A percentile compares a stretch with the other conserved stretches of the same genome.
phyloP scores from a whole-genome alignment of 1,140 invertebrate species.

The Tachypleus tridentatus region DNA sequence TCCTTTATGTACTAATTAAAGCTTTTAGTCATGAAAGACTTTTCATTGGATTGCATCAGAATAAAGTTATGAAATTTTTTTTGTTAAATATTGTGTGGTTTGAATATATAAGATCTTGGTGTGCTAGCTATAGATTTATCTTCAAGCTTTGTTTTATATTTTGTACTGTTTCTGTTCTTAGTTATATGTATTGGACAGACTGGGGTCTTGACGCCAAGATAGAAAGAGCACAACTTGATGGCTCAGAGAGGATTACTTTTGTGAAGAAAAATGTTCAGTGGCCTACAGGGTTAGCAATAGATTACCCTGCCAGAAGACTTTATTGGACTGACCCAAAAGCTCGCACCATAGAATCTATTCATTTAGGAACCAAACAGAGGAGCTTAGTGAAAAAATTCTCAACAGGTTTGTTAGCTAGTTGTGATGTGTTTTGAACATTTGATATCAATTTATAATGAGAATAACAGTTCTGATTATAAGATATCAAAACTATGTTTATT shows the following conservation, averaged over 20 bases:
- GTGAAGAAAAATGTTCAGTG: conserved; percentile 56
- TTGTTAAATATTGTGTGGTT: neutral
- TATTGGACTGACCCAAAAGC: conserved; percentile 44
- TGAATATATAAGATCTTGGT: conserved; percentile 60
- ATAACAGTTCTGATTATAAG: conserved; percentile 50
- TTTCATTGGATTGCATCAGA: neutral
- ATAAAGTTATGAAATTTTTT: neutral
- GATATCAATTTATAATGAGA: conserved; percentile 24
- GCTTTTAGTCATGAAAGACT: neutral
- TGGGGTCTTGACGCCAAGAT: conserved; percentile 49
- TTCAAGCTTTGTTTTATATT: conserved; percentile 16
- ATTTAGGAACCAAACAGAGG: conserved; percentile 38
- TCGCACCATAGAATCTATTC: conserved; percentile 40
- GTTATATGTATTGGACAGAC: conserved; percentile 73
- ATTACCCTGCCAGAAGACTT: conserved; percentile 37
- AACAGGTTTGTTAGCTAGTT: conserved; percentile 35
- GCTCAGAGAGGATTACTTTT: conserved; percentile 59
- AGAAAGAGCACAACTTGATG: conserved; percentile 65
- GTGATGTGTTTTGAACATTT: conserved; percentile 40
- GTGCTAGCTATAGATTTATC: conserved; percentile 39
- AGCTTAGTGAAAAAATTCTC: conserved; percentile 12
- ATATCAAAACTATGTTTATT: no score
- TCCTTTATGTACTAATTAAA: conserved; percentile 5
- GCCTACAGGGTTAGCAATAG: conserved; percentile 56
- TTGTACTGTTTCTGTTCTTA: conserved; percentile 40